These are phyloP conservation scores for Lutjanus campechanus DNA, from an alignment of 2,797 vertebrate genomes.

Conservation along the genomic window DNA sequence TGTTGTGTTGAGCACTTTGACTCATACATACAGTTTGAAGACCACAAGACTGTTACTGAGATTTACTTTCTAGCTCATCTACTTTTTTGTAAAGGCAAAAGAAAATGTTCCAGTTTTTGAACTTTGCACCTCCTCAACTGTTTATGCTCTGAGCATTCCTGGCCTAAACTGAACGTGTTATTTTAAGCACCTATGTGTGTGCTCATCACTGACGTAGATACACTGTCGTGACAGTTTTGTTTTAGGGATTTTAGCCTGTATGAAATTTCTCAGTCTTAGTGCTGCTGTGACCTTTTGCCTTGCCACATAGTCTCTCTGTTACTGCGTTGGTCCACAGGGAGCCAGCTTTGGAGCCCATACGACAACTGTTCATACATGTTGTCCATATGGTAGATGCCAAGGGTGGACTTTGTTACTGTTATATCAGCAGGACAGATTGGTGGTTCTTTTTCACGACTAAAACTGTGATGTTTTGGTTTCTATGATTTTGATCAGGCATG, in stretches of 20 bases:
- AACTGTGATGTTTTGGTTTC: neutral
- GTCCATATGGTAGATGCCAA: conserved; percentile 18
- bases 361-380: conserved; percentile 19
- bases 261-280: conserved; percentile 36
- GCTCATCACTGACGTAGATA: conserved; percentile 28
- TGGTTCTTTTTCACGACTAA: neutral
- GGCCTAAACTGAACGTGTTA: conserved; percentile 39
- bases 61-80: neutral
- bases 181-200: conserved; percentile 40
- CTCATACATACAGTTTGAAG: neutral
- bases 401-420: conserved; percentile 4
- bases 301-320: conserved; percentile 6
- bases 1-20: neutral
- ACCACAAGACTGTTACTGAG: neutral
- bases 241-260: conserved; percentile 14
- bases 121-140: neutral
- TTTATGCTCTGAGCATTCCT: conserved; percentile 21
- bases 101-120: conserved; percentile 5
- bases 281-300: conserved; percentile 40
- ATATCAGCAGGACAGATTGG: neutral
- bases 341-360: conserved; percentile 4
- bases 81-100: neutral
- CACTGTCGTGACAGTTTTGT: conserved; percentile 30
- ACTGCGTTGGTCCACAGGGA: conserved; percentile 2
- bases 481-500: neutral